Evolutionary conservation across 2,888 invertebrate genomes (phyloP).

Genomic region (Cheilosia soror): DNA sequence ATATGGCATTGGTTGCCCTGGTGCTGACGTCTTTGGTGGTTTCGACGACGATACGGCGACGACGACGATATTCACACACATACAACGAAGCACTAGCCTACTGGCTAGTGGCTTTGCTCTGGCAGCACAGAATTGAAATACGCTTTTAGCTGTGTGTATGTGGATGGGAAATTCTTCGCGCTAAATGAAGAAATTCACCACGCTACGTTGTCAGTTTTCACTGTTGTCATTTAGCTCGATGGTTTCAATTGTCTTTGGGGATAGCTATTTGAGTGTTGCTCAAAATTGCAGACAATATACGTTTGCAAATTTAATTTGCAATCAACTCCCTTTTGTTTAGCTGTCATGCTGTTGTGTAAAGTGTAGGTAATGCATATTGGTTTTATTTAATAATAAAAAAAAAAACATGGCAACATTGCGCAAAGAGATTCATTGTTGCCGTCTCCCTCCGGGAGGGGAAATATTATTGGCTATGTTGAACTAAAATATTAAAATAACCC

Average conservation of each 20-base stretch:
- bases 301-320: too few species aligned
- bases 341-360: too few species aligned
- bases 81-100: slow-evolving; percentile 40
- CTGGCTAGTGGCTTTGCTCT: slow-evolving; percentile 34
- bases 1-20: slow-evolving; percentile 74
- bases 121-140: slow-evolving; percentile 4
- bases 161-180: slow-evolving; percentile 45
- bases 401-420: slow-evolving; percentile 56
- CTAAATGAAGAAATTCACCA: slow-evolving; percentile 67
- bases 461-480: slow-evolving; percentile 49
- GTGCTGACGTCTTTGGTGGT: slow-evolving; percentile 75
- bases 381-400: not conserved
- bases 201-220: slow-evolving; percentile 63
- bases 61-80: slow-evolving; percentile 32
- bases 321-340: too few species aligned
- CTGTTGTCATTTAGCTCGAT: not conserved
- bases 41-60: slow-evolving; percentile 49
- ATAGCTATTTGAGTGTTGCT: too few species aligned
- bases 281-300: too few species aligned
- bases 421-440: slow-evolving; percentile 26
- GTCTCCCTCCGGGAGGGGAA: slow-evolving; percentile 58
- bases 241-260: too few species aligned
- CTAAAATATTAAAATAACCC: slow-evolving; percentile 55
- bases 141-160: slow-evolving; percentile 26
- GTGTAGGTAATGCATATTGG: too few species aligned